phyloP scores from a whole-genome alignment of 2,113 vertebrate genomes.

The Rhinoderma darwinii region DNA sequence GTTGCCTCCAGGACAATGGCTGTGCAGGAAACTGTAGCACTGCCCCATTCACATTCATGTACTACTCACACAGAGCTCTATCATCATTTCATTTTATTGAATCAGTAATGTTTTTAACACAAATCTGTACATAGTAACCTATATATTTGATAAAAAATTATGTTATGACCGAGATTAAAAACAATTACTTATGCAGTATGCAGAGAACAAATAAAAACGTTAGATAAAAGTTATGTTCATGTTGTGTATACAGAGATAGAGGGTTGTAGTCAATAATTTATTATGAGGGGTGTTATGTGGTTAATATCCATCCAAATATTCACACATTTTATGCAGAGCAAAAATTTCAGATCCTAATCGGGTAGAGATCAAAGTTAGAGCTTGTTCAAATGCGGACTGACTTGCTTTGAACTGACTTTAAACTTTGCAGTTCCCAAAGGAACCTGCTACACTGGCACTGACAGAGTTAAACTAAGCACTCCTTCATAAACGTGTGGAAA shows the following conservation, averaged over 20 bases:
- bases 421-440: constrained; percentile 14
- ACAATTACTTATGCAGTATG: constrained; percentile 66
- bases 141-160: too few relatives aligned
- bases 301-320: constrained; percentile 59
- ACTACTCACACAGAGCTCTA: too few relatives aligned
- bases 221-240: constrained; percentile 60
- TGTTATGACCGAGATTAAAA: neutral
- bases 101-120: too few relatives aligned
- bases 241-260: constrained; percentile 41
- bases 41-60: too few relatives aligned
- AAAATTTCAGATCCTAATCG: constrained; percentile 41
- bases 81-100: too few relatives aligned
- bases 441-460: neutral
- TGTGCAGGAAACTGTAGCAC: too few relatives aligned
- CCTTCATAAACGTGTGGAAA: neutral
- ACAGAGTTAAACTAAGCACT: constrained; percentile 20
- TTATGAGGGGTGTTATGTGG: constrained; percentile 60
- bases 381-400: neutral
- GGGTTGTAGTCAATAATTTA: constrained; percentile 33
- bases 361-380: constrained; percentile 41
- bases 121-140: neutral
- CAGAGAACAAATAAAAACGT: constrained; percentile 67
- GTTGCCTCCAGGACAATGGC: too few relatives aligned
- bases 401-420: constrained; percentile 46
- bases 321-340: constrained; percentile 57